Evolutionary conservation across 1,140 invertebrate species (phyloP).

Genomic region (Drosophila ficusphila): DNA sequence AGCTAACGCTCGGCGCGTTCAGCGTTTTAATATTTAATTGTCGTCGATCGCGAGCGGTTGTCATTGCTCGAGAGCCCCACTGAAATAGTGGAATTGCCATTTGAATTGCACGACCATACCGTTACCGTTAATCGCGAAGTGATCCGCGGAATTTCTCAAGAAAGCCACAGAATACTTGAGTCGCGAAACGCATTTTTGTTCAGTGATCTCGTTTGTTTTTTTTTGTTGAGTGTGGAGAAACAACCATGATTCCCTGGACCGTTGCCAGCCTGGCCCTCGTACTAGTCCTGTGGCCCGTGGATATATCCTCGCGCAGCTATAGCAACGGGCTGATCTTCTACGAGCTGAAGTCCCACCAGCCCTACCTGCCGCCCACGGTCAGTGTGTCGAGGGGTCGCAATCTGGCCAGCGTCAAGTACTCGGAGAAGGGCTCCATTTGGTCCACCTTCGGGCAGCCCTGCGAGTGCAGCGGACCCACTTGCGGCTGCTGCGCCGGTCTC

Average conservation of each 20-base stretch:
- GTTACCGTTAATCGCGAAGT: background rate
- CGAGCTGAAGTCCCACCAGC: constrained; percentile 54
- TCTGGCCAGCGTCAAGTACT: constrained; percentile 71
- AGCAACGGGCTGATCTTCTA: constrained; percentile 78
- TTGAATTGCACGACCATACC: constrained; percentile 1
- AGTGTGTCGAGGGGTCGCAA: constrained; percentile 74
- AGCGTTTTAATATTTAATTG: constrained; percentile 80
- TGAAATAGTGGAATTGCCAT: constrained; percentile 17
- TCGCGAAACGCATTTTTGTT: constrained; percentile 26
- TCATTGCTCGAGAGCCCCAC: constrained; percentile 20
- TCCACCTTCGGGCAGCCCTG: constrained; percentile 80
- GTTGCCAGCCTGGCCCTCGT: background rate
- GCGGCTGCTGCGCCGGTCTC: constrained; percentile 75
- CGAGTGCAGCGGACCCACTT: constrained; percentile 52
- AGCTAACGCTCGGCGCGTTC: constrained; percentile 69
- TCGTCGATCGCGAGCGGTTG: constrained; percentile 71
- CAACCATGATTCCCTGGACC: constrained; percentile 16
- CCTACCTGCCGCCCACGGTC: constrained; percentile 72
- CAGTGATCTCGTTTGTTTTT: constrained; percentile 7
- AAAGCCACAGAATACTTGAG: background rate
- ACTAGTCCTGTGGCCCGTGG: background rate
- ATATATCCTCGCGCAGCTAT: constrained; percentile 59
- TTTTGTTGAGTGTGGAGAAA: background rate
- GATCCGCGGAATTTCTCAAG: background rate
- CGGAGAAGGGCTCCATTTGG: constrained; percentile 76